Evolutionary conservation across 2,113 vertebrate genomes (phyloP), one percentile per base, ranked within the genome.

Genomic region (Theropithecus gelada): DNA sequence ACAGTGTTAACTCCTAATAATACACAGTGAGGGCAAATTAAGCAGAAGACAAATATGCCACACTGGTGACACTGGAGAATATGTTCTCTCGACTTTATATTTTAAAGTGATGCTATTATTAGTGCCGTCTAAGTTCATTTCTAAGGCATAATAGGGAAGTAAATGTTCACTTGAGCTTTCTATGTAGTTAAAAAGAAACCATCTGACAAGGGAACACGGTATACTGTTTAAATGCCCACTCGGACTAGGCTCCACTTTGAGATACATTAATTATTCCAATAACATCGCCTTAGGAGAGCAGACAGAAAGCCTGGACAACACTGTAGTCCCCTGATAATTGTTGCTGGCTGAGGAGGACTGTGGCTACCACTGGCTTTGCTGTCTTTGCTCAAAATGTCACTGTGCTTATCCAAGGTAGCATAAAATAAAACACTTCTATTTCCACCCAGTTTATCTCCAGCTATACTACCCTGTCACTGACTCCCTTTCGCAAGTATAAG

Each of bases 1-100:
- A 97, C 97, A 97, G 96, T 98, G 98, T 99, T 99, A 99, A 99
- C 98, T 98, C 97, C 98, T 99, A 98, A 99, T 99, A 98, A 98
- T 98, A 98, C 98, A 98, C 98, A 97, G 98, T 86, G 85, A 99
- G 98, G 98, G 98, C 97, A 98, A 99, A 99, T 99, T 99, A 99
- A 98, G 97, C 98, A 50, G 95, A 98, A 99, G 98, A 99, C 98
- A 98, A 99, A 99, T 98, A 98, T 75, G 97, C 98, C 95, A 90
- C 8, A 76, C 96, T 75, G 95, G 96, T 97, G 97, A 98, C 98
- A 97, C 96, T 88, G 98, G 98, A 98, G 98, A 98, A 97, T 98
- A 98, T 97, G 98, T 98, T 98, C 98, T 98, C 98, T 97, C 73
- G 94, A 97, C 98, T 96, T 90, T 89, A 95, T 98, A 97, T 95